Conservation (phyloP, 2,113 vertebrate species). For the Bubalus kerabau region DNA sequence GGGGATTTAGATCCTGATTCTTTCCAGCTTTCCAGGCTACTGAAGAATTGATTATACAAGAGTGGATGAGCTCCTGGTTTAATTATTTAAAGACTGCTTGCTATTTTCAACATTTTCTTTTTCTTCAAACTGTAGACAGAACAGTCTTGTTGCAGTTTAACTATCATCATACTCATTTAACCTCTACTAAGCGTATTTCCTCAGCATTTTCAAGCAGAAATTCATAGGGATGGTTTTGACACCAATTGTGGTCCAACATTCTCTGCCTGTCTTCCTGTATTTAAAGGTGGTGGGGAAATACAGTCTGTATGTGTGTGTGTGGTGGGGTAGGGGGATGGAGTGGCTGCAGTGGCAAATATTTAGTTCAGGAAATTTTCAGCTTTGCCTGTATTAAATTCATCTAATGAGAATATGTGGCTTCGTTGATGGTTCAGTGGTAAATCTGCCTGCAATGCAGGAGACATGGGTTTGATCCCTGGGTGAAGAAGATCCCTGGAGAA, state of each 20-base stretch:
- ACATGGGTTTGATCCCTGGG: neutral
- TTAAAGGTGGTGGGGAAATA: neutral
- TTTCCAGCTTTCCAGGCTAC: neutral
- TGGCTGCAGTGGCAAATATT: neutral
- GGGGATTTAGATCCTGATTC: neutral
- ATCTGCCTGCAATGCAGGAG: neutral
- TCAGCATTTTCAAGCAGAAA: neutral
- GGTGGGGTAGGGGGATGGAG: too few relatives aligned
- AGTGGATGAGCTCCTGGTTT: neutral
- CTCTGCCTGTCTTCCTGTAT: neutral
- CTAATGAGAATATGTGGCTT: neutral
- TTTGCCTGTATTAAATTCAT: neutral
- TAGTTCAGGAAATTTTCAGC: neutral
- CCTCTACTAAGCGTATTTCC: neutral
- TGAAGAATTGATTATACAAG: conserved; percentile 25
- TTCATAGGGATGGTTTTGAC: neutral
- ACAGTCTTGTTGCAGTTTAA: neutral
- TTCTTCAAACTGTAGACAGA: neutral
- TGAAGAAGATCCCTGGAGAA: neutral
- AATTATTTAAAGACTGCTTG: conserved; percentile 19
- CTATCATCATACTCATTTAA: neutral
- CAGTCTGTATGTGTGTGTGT: neutral
- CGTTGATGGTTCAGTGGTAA: neutral
- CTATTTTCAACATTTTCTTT: conserved; percentile 14
- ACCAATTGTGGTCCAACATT: neutral